These are phyloP conservation scores for Epinephelus lanceolatus DNA, from an alignment of 2,113 vertebrate species.

Conservation along the genomic window DNA sequence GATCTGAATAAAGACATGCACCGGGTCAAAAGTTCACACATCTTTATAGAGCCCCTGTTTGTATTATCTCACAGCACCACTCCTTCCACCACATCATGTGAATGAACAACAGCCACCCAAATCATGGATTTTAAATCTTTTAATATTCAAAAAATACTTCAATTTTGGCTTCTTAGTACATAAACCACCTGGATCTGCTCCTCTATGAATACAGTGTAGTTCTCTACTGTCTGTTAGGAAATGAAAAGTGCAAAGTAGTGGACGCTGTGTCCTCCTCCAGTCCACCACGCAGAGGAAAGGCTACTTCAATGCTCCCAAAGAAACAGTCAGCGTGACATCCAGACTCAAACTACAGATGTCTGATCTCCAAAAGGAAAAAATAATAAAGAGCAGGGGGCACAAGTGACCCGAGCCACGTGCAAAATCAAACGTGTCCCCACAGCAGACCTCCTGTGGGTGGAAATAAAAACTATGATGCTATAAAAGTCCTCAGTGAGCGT, in stretches of 20 bases:
- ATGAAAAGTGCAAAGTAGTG: slow-evolving; percentile 84
- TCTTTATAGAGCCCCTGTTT: not conserved
- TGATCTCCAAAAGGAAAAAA: not conserved
- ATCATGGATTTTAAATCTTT: slow-evolving; percentile 70
- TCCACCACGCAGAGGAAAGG: slow-evolving; percentile 68
- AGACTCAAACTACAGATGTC: slow-evolving; percentile 25
- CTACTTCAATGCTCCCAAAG: slow-evolving; percentile 69
- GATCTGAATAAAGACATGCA: not conserved
- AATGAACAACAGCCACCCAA: slow-evolving; percentile 38
- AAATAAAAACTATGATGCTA: slow-evolving; percentile 15
- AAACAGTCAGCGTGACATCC: slow-evolving; percentile 35
- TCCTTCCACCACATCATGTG: not conserved
- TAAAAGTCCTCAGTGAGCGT: slow-evolving; percentile 53
- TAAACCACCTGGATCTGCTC: slow-evolving; percentile 72
- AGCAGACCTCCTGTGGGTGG: slow-evolving; percentile 48
- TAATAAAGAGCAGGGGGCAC: slow-evolving; percentile 22
- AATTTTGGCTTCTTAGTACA: slow-evolving; percentile 78
- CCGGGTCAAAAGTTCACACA: not conserved
- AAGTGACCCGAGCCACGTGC: slow-evolving; percentile 62
- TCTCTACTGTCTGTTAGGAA: slow-evolving; percentile 75
- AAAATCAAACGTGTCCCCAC: slow-evolving; percentile 59
- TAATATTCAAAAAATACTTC: slow-evolving; percentile 86
- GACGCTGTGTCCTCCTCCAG: slow-evolving; percentile 51
- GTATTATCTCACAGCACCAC: not conserved
- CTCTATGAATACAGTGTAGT: slow-evolving; percentile 77